Evolutionary conservation across 1,140 invertebrate genomes (phyloP), one percentile per base, ranked within the genome.

Genomic region (Trachymyrmex septentrionalis): DNA sequence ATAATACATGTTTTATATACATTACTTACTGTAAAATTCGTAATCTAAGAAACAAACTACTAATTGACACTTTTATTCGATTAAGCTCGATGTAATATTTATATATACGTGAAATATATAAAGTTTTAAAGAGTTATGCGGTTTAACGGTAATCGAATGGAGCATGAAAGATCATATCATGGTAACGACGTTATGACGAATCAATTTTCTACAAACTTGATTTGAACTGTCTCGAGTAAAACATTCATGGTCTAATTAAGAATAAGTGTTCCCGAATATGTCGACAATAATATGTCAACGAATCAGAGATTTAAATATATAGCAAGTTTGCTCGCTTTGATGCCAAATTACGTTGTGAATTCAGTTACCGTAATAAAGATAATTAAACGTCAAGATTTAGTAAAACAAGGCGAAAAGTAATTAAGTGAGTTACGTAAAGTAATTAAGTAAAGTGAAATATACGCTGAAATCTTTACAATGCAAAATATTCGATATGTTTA

Each of bases 231-330:
- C 78, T 71, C 34, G 19, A 57, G 44, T 81, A 53, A 81, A 81
- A 81, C n/a, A 81, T 81, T 81, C 66, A 81, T 44, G 34, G 16
- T 9, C 14, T 72, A 72, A 57, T 81, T 81, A 57, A 71, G 48
- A 81, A 19, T 80, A 72, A 71, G 21, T 81, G 50, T 57, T 24
- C 66, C 34, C 78, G 34, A 71, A 81, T 72, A 81, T 72, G 78
- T 44, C 78, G 78, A 81, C 78, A 71, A 71, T 81, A 81, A 81
- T 81, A 81, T 21, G 64, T 53, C 34, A 34, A 19, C 50, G 50
- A 57, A 81, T 81, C 66, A 27, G 48, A 24, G 21, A 3, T 72
- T 71, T 81, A 71, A 81, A 81, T 81, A 50, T 57, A 19, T 24
- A 21, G 27, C 76, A 27, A 80, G 27, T n/a, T n/a, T 44, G 21